Conservation (phyloP, 2,888 invertebrate genomes). For the Agonopterix arenella region DNA sequence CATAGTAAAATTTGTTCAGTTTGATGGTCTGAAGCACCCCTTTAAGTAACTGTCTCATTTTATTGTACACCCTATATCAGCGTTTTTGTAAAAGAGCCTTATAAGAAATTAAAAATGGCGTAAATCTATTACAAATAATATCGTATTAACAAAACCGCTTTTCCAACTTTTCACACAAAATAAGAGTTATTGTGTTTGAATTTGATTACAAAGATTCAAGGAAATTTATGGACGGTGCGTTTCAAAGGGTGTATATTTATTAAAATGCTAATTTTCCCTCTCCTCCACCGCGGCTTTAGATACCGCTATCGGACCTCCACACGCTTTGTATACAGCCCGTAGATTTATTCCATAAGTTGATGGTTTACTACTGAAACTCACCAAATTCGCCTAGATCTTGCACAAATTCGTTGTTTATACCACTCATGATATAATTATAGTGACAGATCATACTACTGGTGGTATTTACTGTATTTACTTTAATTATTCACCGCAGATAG, state of each 20-base stretch:
- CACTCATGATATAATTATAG: no score
- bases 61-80: no score
- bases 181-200: constrained; percentile 69
- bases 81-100: no score
- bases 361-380: constrained; percentile 37
- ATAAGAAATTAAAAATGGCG: neutral
- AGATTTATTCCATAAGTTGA: constrained; percentile 69
- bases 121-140: no score
- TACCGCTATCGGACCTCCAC: constrained; percentile 67
- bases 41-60: no score
- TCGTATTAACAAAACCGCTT: constrained; percentile 15
- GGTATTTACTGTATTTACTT: no score
- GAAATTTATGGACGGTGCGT: constrained; percentile 68
- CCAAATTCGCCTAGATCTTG: no score
- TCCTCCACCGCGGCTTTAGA: constrained; percentile 63
- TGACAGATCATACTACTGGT: no score
- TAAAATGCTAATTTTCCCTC: constrained; percentile 74
- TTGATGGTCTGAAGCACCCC: no score
- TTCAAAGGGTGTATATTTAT: constrained; percentile 77
- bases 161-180: constrained; percentile 48
- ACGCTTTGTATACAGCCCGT: constrained; percentile 71
- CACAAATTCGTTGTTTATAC: no score
- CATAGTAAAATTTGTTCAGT: no score
- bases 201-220: constrained; percentile 73
- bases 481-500: no score